These are phyloP conservation scores for Lepidurus packardi DNA, from an alignment of 1,140 invertebrate genomes.

Conservation along the genomic window DNA sequence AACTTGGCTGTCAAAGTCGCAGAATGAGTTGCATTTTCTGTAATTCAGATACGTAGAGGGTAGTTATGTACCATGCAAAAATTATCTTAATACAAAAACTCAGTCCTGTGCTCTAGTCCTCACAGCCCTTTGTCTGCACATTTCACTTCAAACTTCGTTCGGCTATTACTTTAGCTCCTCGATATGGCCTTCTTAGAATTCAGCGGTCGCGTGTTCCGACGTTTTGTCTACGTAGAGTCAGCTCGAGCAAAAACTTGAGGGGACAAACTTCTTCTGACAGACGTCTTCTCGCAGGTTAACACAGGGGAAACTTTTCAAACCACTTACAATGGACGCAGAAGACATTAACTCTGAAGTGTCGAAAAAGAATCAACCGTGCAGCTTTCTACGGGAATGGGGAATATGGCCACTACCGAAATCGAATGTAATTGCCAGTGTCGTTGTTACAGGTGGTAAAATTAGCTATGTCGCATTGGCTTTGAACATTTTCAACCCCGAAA, in stretches of 20 bases:
- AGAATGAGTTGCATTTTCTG: neutral
- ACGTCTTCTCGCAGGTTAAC: no score
- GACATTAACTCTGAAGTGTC: neutral
- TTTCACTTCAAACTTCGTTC: no score
- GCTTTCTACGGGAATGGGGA: slow-evolving; percentile 7
- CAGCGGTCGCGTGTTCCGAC: no score
- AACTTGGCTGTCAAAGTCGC: neutral
- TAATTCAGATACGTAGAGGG: neutral
- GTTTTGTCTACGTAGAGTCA: no score
- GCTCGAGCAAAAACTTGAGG: no score
- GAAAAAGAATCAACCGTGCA: neutral
- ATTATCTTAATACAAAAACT: neutral
- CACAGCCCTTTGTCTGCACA: no score
- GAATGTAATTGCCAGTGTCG: neutral
- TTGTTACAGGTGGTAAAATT: neutral
- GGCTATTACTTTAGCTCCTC: no score
- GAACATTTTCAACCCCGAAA: slow-evolving; percentile 13
- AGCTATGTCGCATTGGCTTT: slow-evolving; percentile 1
- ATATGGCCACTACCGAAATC: neutral
- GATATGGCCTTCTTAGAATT: no score
- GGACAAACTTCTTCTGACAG: no score
- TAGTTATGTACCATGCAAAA: neutral
- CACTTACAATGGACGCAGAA: neutral
- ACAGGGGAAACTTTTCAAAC: no score
- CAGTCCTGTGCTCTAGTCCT: no score